Evolutionary conservation across 2,888 invertebrate genomes (phyloP), one percentile per base, ranked within the genome.

Genomic region (Phasia obesa): DNA sequence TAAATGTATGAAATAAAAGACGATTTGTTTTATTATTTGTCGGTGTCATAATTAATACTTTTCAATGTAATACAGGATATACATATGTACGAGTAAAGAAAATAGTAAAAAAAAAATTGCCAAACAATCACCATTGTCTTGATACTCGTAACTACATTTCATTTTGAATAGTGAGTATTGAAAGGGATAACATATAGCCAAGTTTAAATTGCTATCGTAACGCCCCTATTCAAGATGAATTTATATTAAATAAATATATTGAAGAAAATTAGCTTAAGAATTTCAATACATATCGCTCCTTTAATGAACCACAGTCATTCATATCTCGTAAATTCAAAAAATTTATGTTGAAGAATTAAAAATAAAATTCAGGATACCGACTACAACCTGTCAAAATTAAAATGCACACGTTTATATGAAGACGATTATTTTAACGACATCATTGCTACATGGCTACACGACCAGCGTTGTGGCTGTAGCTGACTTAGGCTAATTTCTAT

Each of bases 1-100:
- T 9, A 55, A 2, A 55, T 27, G 31, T 35, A 11, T 19, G 4
- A 19, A 59, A 38, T 9, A 7, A 7, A 23, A 15, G 13, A 42
- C 23, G 59, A 23, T 23, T 59, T 15, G 23, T 23, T 42, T 60
- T 60, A 15, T 59, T 38, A 35, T 21, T 19, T 59, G 4, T 38
- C 13, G 21, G 4, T 57, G 35, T 42, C 4, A 4, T 4, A 35
- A 21, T 38, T 19, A 59, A 21, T 59, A 15, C n/a, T n/a, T 31
- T 13, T 38, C 7, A 55, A 42, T 42, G 15, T 3, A 42, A 42
- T 42, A n/a, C 38, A 42, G 38, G 38, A 42, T 42, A 42, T 42
- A 42, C 27, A 3, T 5, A 27, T n/a, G n/a, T 27, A 27, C 4
- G 38, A 11, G 13, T 2, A 15, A 38, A 38, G 15, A 4, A 42